Percentiles rank a stretch among this genome's conserved stretches.
Conservation (phyloP, 2,888 invertebrate species). For the Melipona bicolor region DNA sequence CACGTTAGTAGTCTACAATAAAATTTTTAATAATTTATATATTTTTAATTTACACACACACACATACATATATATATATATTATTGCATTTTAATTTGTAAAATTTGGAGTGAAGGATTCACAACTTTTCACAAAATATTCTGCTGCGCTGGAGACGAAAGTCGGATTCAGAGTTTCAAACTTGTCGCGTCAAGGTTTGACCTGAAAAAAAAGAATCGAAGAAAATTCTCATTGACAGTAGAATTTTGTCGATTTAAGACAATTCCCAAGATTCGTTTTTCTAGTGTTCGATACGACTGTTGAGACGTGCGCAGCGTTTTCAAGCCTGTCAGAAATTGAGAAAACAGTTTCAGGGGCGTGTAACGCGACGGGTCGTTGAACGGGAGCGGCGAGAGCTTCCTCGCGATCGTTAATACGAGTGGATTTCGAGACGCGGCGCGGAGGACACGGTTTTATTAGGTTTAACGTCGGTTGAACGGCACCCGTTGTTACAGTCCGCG, state of each 20-base stretch:
- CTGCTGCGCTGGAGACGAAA: neutral
- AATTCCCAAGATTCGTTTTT: constrained; percentile 20
- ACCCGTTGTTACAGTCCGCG: constrained; percentile 63
- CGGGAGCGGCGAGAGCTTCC: neutral
- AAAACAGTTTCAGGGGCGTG: constrained; percentile 12
- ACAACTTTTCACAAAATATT: no score
- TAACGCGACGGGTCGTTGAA: constrained; percentile 6
- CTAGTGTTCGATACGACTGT: neutral
- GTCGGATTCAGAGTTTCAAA: constrained; percentile 19
- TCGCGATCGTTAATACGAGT: constrained; percentile 52
- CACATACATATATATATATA: no score
- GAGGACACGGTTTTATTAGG: constrained; percentile 64
- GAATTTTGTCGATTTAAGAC: constrained; percentile 16
- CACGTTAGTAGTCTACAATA: no score
- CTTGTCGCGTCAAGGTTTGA: neutral
- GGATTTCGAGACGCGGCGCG: constrained; percentile 58
- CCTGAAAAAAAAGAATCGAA: no score
- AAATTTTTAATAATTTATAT: no score
- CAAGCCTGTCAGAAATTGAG: constrained; percentile 31
- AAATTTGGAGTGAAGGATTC: no score
- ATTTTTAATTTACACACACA: no score
- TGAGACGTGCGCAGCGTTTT: neutral
- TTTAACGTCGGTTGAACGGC: constrained; percentile 50
- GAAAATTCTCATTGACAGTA: neutral
- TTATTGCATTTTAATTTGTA: no score